Evolutionary conservation across 2,888 invertebrate species (phyloP), one percentile per base, ranked within the genome.

Genomic region (Chrysolina americana): DNA sequence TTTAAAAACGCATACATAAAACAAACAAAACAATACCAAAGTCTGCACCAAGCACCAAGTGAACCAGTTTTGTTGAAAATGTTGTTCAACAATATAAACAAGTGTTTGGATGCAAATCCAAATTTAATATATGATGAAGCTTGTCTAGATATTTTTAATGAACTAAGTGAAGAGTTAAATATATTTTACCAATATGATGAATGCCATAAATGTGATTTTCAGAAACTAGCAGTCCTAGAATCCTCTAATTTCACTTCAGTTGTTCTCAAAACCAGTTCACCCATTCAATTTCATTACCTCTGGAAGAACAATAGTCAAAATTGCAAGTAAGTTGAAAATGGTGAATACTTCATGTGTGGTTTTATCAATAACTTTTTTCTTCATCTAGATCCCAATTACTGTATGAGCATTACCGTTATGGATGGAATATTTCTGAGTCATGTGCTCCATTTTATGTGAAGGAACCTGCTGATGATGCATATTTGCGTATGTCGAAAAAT

Each of bases 381-480:
- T 73, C 68, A 80, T 84, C 68, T 68, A 88, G 88, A 48, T 83
- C 83, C 74, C 80, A 82, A 65, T 78, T 85, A 44, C 83, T 87
- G 41, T 86, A 85, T 75, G 89, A 89, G 79, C 88, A 89, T 81
- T 88, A 88, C 70, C 81, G 86, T 59, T 89, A 87, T 82, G 87
- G 86, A 13, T 88, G 87, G 87, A 89, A 88, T 78, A 79, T 89
- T 65, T 83, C 86, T 21, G 79, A 83, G 10, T 81, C 83, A 65
- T 87, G 87, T 80, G 76, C 82, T 10, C 78, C 81, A 66, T 77
- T 86, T 53, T 86, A 85, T 73, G 86, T 88, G 63, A 87, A 87
- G 78, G 84, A 87, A 79, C 84, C 87, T 64, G 87, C 89, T 23
- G 88, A 88, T 77, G 86, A 87, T 83, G 87, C 88, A 13, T 88